These are phyloP conservation scores for Oreohelix idahoensis DNA, from an alignment of 1,140 invertebrate genomes.

Conservation along the genomic window DNA sequence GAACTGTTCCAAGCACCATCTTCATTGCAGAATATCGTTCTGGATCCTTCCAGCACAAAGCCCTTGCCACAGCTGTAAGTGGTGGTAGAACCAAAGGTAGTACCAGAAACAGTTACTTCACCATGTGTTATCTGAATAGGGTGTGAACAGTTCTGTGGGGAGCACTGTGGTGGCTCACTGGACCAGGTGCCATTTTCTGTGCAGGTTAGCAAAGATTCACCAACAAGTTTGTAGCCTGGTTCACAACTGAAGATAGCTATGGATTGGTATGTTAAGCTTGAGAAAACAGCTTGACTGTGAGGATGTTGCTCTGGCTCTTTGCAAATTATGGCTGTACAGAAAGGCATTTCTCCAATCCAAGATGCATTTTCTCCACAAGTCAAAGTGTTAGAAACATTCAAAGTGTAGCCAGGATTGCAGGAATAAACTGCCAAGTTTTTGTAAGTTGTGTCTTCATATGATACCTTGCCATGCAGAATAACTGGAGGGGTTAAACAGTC, in stretches of 20 bases:
- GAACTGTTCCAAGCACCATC: conserved; percentile 51
- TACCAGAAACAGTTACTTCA: conserved; percentile 25
- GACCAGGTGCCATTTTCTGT: conserved; percentile 90
- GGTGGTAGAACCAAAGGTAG: conserved; percentile 27
- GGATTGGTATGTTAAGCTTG: conserved; percentile 80
- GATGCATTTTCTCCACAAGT: conserved; percentile 5
- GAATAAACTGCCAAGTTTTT: neutral
- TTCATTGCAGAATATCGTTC: conserved; percentile 41
- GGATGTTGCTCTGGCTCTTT: neutral
- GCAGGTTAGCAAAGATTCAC: conserved; percentile 81
- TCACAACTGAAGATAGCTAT: conserved; percentile 86
- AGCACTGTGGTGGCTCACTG: conserved; percentile 85
- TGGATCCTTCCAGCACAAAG: conserved; percentile 76
- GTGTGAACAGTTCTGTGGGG: conserved; percentile 71
- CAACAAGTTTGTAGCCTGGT: conserved; percentile 86
- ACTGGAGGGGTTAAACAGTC: conserved; percentile 1
- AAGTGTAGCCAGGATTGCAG: conserved; percentile 18
- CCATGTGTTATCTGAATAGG: neutral
- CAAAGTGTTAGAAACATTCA: neutral
- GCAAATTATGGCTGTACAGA: conserved; percentile 4
- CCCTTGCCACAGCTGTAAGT: conserved; percentile 22
- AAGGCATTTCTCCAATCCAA: conserved; percentile 17
- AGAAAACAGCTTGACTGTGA: neutral
- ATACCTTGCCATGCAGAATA: neutral
- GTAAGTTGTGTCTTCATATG: conserved; percentile 1